Percentiles rank a stretch among this genome's conserved stretches.
These are phyloP conservation scores for Orthosia gracilis DNA, from an alignment of 2,888 invertebrate genomes.

Conservation along the genomic window DNA sequence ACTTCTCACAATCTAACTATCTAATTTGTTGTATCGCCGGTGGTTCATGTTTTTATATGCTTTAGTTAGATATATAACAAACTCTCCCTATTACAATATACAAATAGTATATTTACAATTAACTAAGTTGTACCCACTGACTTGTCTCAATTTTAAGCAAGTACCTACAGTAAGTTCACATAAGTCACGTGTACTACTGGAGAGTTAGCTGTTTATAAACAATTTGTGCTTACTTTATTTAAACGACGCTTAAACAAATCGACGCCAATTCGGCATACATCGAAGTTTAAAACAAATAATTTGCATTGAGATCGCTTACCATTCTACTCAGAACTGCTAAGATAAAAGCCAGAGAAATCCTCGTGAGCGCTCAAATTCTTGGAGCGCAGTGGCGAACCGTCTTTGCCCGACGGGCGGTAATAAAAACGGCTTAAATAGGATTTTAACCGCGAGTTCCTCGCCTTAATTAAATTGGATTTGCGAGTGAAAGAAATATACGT, in stretches of 20 bases:
- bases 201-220: not conserved
- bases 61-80: too few relatives aligned
- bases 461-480: slow-evolving; percentile 91
- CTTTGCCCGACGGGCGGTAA: slow-evolving; percentile 90
- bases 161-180: too few relatives aligned
- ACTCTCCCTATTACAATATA: too few relatives aligned
- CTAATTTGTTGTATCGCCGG: not conserved
- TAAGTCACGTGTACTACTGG: not conserved
- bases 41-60: not conserved
- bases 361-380: slow-evolving; percentile 88
- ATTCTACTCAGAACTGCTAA: slow-evolving; percentile 82
- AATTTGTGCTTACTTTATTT: not conserved
- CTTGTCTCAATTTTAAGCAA: not conserved
- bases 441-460: slow-evolving; percentile 90
- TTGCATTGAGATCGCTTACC: slow-evolving; percentile 86
- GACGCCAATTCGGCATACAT: slow-evolving; percentile 59
- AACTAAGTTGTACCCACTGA: not conserved
- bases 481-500: slow-evolving; percentile 90
- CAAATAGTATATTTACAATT: too few relatives aligned
- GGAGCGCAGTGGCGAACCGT: slow-evolving; percentile 87
- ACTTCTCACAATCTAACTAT: slow-evolving; percentile 67
- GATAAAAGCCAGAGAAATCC: slow-evolving; percentile 88
- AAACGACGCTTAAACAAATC: slow-evolving; percentile 47
- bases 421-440: slow-evolving; percentile 91
- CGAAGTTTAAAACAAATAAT: slow-evolving; percentile 79